These are phyloP conservation scores for Sympetrum striolatum DNA, from an alignment of 2,888 invertebrate species.

Conservation along the genomic window DNA sequence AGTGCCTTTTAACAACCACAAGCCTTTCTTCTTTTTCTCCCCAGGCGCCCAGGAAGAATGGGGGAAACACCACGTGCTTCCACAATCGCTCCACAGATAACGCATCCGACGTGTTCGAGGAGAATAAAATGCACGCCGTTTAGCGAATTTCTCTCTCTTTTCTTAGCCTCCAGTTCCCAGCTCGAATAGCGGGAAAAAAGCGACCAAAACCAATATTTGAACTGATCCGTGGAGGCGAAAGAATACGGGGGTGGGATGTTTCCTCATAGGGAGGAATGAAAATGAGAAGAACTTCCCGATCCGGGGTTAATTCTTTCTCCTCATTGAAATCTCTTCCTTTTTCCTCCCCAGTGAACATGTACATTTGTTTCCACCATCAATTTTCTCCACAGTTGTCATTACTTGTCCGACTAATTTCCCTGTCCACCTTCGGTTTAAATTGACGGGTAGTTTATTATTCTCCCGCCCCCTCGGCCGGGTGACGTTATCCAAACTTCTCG, in stretches of 20 bases:
- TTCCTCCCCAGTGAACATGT: not conserved
- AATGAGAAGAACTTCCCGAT: not conserved
- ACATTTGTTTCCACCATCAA: not conserved
- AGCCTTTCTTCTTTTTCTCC: not conserved
- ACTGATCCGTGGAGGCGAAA: not conserved
- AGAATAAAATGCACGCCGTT: not conserved
- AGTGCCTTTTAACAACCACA: not conserved
- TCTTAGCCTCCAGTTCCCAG: not conserved
- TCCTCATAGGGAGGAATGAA: not conserved
- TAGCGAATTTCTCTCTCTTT: not conserved
- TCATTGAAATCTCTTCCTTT: too few relatives aligned
- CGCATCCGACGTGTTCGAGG: not conserved
- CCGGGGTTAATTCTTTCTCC: not conserved
- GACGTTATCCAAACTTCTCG: not conserved
- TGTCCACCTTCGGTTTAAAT: not conserved
- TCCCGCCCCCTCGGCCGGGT: not conserved
- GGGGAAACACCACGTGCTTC: not conserved
- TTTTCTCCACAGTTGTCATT: not conserved
- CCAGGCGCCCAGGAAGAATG: not conserved
- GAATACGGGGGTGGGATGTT: too few relatives aligned
- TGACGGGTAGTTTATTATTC: not conserved
- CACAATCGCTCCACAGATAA: not conserved
- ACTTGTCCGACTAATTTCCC: not conserved
- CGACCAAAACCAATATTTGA: not conserved
- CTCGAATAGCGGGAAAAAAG: not conserved